A percentile compares a stretch with the other conserved stretches of the same genome.
These are phyloP conservation scores for Desoria tigrina DNA, from an alignment of 2,888 invertebrate genomes.

Conservation along the genomic window DNA sequence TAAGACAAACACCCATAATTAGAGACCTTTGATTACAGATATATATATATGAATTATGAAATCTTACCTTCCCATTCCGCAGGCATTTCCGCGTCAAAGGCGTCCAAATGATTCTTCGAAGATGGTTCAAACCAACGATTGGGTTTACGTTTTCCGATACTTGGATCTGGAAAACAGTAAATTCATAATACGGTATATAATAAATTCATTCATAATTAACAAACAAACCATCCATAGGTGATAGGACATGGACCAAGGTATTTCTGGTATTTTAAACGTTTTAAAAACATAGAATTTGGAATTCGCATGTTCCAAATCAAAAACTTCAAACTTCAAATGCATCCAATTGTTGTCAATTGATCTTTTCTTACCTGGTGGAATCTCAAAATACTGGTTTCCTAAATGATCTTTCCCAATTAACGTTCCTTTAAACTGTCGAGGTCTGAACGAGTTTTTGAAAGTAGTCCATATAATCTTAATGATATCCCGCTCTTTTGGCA, in stretches of 20 bases:
- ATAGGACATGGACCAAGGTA: too few relatives aligned
- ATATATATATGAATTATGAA: too few relatives aligned
- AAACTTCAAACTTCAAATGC: too few relatives aligned
- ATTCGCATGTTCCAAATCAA: too few relatives aligned
- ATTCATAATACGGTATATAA: too few relatives aligned
- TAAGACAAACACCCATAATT: too few relatives aligned
- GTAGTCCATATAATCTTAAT: constrained; percentile 62
- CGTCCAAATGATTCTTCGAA: constrained; percentile 60
- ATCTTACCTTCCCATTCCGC: constrained; percentile 75
- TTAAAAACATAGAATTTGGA: too few relatives aligned
- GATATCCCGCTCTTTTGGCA: constrained; percentile 50
- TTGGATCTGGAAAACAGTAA: constrained; percentile 63
- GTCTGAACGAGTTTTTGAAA: constrained; percentile 66
- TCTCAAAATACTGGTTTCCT: constrained; percentile 81
- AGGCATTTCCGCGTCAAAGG: constrained; percentile 72
- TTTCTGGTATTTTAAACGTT: too few relatives aligned
- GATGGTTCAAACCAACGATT: constrained; percentile 74
- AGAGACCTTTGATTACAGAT: too few relatives aligned
- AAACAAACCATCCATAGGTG: too few relatives aligned
- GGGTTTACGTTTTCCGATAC: constrained; percentile 66
- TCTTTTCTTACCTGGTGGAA: constrained; percentile 60
- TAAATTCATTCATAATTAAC: too few relatives aligned
- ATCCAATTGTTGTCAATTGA: not conserved
- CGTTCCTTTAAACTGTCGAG: constrained; percentile 62
- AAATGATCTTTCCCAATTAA: constrained; percentile 73